Base-by-base conservation (phyloP, 2,113 vertebrate genomes). In the Scalopus aquaticus region DNA sequence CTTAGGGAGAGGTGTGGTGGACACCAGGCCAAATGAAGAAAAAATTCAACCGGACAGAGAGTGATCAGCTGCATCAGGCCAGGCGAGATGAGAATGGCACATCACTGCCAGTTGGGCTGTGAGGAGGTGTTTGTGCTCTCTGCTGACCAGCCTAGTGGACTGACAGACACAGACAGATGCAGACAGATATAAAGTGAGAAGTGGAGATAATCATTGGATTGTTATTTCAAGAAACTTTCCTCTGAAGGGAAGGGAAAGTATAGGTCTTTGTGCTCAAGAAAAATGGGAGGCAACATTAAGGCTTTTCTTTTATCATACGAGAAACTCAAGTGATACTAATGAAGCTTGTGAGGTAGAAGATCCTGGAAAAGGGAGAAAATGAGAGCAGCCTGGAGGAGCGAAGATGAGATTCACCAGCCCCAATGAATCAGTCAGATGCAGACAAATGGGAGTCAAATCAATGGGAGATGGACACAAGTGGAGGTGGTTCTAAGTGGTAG, bases 31-130 rank as follows among this genome's bases (percentile, higher is more conserved):
- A 54, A 86, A 56, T 5, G 19, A 56, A 56, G 20, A 24, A 56
- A 54, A 54, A 54, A 49, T 56, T 22, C 54, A 20, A 22, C 54
- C 54, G 54, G 28, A 72, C 19, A 37, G 24, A 22, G 15, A 82
- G 37, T 92, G 15, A 4, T 28, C 9, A 32, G 24, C 4, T 4
- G 2, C 3, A 19, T 67, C 12, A 42, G 35, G 42, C 37, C 46
- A n/a, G 3, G 0, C 15, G 30, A 70, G 30, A 30, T 22, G 37
- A 69, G 37, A 62, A 39, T 0, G 20, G n/a, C 44, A 56, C 15
- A 8, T 39, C 1, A 0, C 9, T 0, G 0, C 10, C 5, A 15
- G 3, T 28, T 37, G 73, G 12, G 16, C 22, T 32, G 32, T 12
- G 2, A 44, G 42, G 32, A 60, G 2, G 7, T 28, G 12, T 5